Base-by-base conservation (phyloP, 2,797 vertebrate genomes). In the Anabacerthia variegaticeps region DNA sequence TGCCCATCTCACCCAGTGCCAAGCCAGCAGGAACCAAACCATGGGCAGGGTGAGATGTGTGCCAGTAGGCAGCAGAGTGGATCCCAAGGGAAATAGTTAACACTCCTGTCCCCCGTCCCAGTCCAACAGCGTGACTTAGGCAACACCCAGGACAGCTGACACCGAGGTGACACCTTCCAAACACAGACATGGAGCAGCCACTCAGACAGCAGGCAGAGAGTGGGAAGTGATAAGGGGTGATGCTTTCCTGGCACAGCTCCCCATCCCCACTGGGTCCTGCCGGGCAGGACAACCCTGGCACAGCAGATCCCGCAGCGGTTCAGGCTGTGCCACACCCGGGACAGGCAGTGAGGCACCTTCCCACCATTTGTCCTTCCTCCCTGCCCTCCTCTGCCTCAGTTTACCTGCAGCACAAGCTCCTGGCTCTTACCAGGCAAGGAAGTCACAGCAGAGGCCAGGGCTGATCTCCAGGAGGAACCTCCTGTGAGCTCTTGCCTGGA, bases 1-100 rank as follows among this genome's bases (percentile, higher is more conserved):
- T 10, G n/a, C 14, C 49, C 67, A 58, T 9, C 49, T 55, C 52
- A 4, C 26, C 43, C 5, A 20, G 0, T 1, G 37, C 55, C 49
- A 15, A 39, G 36, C 58, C 58, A 48, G 27, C 7, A 18, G 55
- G 26, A 54, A 49, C 51, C 55, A 68, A 69, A 49, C 41, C 61
- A 39, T 0, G 1, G 34, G 28, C 0, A 1, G 51, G 56, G 12
- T 43, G n/a, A 20, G 15, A 32, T 16, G 41, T 1, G 8, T 4
- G n/a, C 49, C 16, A 16, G 28, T 7, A 4, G 23, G 20, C 9
- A 52, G 7, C 6, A 14, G 37, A 61, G 21, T 1, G 2, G 9
- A 21, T 41, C 27, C 62, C 39, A 44, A 12, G 41, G 68, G 39
- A 62, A 77, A 34, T 4, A 18, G 37, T 20, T 28, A 14, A 61